Evolutionary conservation across 2,113 vertebrate species (phyloP).

Genomic region (Ptychochromis oligacanthus): DNA sequence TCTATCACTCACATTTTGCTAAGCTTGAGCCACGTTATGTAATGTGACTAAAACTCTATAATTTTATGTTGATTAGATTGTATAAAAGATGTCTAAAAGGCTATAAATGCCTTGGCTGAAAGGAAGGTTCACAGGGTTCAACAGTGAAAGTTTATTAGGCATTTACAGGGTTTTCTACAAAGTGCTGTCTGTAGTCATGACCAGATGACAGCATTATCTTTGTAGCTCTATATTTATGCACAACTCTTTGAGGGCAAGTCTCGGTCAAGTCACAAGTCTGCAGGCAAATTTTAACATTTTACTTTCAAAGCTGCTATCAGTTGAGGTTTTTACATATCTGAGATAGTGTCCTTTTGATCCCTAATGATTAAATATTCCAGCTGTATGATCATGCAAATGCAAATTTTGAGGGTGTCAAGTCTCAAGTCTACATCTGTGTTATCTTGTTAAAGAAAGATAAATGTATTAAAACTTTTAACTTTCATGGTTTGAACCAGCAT

Average conservation of each 20-base stretch:
- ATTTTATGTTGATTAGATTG: constrained; percentile 45
- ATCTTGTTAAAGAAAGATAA: constrained; percentile 8
- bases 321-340: neutral
- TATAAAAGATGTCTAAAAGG: constrained; percentile 37
- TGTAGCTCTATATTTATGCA: neutral
- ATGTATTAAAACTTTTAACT: neutral
- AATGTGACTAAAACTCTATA: constrained; percentile 22
- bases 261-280: neutral
- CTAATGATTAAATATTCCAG: neutral
- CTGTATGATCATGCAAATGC: neutral
- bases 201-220: neutral
- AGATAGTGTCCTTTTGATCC: neutral
- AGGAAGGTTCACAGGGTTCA: constrained; percentile 19
- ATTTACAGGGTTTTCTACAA: neutral
- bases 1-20: constrained; percentile 40
- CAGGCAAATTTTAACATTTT: neutral
- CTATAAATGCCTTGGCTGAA: constrained; percentile 3
- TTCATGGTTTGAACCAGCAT: neutral
- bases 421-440: neutral
- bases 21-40: constrained; percentile 1
- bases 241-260: neutral
- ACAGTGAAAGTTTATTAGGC: neutral
- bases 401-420: neutral
- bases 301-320: constrained; percentile 10
- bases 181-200: neutral